phyloP scores from a whole-genome alignment of 1,140 invertebrate genomes.

The Scaptomyza montana region DNA sequence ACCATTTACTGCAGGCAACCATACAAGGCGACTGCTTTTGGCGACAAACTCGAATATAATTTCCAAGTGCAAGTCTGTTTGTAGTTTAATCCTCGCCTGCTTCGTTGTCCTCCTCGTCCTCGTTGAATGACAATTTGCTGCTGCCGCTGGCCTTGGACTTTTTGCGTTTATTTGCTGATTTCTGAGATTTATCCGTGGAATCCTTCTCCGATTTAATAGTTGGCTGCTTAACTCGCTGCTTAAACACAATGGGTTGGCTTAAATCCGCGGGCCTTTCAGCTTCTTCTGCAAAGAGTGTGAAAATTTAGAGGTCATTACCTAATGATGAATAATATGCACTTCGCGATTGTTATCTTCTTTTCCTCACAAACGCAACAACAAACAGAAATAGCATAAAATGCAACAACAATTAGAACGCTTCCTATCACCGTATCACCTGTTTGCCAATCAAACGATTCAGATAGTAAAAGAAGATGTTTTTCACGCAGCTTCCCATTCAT shows the following conservation, averaged over 20 bases:
- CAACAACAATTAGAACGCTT: constrained; percentile 14
- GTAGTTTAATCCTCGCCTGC: constrained; percentile 48
- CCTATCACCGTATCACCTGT: constrained; percentile 6
- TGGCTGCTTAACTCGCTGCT: constrained; percentile 59
- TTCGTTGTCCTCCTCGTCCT: constrained; percentile 75
- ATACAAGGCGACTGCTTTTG: constrained; percentile 11
- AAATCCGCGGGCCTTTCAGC: constrained; percentile 74
- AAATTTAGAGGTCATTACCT: constrained; percentile 2
- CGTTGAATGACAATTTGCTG: constrained; percentile 73
- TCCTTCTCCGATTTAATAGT: constrained; percentile 31
- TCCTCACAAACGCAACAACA: constrained; percentile 16
- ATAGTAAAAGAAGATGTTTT: constrained; percentile 25
- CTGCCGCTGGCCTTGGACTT: constrained; percentile 46
- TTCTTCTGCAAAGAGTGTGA: constrained; percentile 55
- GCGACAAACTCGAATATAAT: neutral
- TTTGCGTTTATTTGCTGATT: constrained; percentile 50
- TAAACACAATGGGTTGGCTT: constrained; percentile 73
- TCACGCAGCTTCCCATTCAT: constrained; percentile 17
- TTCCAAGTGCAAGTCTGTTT: no score
- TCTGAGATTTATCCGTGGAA: constrained; percentile 29
- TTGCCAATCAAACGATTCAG: constrained; percentile 20
- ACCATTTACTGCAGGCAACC: constrained; percentile 41
- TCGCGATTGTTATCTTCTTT: constrained; percentile 1
- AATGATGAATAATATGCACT: neutral
- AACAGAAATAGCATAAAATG: neutral